Evolutionary conservation across 2,113 vertebrate genomes (phyloP), one percentile per base, ranked within the genome.

Genomic region (Nematolebias whitei): DNA sequence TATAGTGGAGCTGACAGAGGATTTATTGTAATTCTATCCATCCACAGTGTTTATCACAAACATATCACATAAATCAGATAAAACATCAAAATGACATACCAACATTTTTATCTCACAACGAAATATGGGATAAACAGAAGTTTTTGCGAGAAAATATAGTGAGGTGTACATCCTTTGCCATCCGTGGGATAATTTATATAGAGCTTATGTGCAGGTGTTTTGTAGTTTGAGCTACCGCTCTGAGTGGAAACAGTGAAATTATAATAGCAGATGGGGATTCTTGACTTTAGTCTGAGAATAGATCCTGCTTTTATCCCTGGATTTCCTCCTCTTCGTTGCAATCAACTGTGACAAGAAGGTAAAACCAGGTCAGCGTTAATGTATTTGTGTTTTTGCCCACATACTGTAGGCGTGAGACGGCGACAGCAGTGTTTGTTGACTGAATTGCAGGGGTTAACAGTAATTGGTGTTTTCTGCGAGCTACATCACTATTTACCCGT

Each of bases 381-480:
- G 71, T 78, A 69, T 74, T 53, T 38, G 64, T 63, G 38, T 63
- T 49, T 72, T 68, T 85, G 43, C 51, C 62, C 39, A 65, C 75
- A 54, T 74, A 43, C 29, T 35, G 74, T 83, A 80, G 66, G 59
- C 55, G 48, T 63, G 64, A 63, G 68, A 62, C 64, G 12, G 14
- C 61, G 70, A 62, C 67, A 12, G 15, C 63, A 69, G 40, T 62
- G 52, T 64, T 87, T 90, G 79, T 83, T 79, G 83, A 69, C 79
- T 54, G 68, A 87, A 74, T 83, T 54, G 71, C 66, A 74, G 79
- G 71, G 77, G 60, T 85, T 66, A 48, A 23, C 74, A 75, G 65
- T 91, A 89, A 91, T 82, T 88, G 85, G 63, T 87, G 74, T 88
- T 89, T 91, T 88, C 72, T 75, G 70, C 45, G 40, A 40, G 62